Conservation (phyloP, 2,797 vertebrate genomes). For the Scolopax rusticola region DNA sequence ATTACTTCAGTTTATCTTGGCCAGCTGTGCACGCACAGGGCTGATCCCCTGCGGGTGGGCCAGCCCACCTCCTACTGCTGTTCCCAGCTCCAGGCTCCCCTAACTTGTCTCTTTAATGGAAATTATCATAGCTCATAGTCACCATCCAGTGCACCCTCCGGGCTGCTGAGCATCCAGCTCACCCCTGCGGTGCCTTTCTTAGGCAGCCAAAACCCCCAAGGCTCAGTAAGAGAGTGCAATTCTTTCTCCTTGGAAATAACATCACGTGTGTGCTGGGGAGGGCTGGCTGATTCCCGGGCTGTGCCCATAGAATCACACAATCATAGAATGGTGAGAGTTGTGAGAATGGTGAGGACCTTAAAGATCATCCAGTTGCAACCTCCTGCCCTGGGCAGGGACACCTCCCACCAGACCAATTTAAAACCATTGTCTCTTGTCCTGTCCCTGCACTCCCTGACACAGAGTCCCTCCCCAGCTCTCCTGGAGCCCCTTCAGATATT, state of each 20-base stretch:
- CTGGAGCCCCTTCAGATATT: no score
- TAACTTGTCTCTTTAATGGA: not conserved
- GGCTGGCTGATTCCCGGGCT: not conserved
- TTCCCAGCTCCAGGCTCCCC: not conserved
- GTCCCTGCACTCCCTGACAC: no score
- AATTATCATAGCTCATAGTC: not conserved
- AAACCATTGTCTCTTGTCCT: no score
- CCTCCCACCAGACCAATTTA: no score
- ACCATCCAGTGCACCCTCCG: not conserved
- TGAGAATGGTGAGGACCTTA: no score
- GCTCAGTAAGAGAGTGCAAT: not conserved
- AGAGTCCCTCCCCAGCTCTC: no score
- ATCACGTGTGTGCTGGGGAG: rapidly evolving
- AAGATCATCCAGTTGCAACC: no score
- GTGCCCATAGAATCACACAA: not conserved
- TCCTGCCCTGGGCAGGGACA: no score
- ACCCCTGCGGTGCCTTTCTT: not conserved
- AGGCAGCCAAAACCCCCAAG: not conserved
- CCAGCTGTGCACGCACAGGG: rapidly evolving
- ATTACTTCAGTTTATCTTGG: not conserved
- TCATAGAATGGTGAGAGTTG: no score
- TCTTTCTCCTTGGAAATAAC: not conserved
- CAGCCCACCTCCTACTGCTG: rapidly evolving
- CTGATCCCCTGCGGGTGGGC: rapidly evolving
- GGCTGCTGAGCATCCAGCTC: not conserved